Percentiles rank a stretch among this genome's conserved stretches.
These are phyloP conservation scores for Eidolon helvum DNA, from an alignment of 2,113 vertebrate species.

Conservation along the genomic window DNA sequence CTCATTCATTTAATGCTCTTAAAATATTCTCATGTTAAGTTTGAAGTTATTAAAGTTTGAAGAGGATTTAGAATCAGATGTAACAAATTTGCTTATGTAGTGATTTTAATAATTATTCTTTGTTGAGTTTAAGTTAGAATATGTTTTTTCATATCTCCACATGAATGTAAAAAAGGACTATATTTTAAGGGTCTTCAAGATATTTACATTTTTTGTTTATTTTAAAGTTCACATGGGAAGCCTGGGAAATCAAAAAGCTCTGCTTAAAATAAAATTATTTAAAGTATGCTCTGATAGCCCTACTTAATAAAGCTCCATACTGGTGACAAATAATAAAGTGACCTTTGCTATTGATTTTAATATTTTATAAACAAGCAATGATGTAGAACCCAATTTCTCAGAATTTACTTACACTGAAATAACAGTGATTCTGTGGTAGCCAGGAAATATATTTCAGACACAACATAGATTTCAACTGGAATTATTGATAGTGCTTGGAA, in stretches of 20 bases:
- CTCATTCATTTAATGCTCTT: neutral
- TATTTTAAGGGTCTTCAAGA: neutral
- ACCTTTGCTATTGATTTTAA: neutral
- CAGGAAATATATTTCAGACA: neutral
- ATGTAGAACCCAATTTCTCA: neutral
- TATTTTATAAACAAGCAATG: neutral
- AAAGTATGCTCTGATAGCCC: neutral
- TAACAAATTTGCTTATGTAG: neutral
- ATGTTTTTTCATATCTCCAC: neutral
- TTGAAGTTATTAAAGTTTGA: neutral
- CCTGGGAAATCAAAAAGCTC: neutral
- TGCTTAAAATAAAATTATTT: neutral
- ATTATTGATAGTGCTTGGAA: neutral
- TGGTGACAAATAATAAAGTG: neutral
- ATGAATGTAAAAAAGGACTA: neutral
- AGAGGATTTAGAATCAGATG: neutral
- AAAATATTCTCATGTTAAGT: neutral
- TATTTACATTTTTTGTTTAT: neutral
- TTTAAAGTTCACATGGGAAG: neutral
- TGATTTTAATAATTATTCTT: neutral
- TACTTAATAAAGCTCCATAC: neutral
- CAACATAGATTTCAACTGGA: neutral
- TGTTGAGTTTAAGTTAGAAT: neutral
- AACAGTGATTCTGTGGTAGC: neutral
- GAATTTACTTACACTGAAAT: neutral